Percentiles rank a stretch among this genome's conserved stretches.
Evolutionary conservation across 2,113 vertebrate genomes (phyloP).

Genomic region (Pungitius pungitius): DNA sequence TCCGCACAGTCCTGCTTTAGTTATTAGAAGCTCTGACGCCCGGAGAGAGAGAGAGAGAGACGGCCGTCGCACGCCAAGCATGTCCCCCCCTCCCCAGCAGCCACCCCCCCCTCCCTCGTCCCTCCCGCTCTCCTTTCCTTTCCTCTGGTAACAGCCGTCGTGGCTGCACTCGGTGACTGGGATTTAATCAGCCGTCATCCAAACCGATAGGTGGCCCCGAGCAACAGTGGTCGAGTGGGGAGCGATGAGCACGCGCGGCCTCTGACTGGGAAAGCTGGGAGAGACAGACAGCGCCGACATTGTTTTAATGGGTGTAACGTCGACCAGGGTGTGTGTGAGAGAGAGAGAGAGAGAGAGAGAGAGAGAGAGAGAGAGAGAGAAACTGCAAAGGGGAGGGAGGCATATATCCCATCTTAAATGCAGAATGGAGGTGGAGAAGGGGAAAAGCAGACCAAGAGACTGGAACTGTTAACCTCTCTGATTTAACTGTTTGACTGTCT

Average conservation of each 20-base stretch:
- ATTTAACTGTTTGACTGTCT: conserved; percentile 41
- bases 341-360: not conserved
- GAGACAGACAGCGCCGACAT: conserved; percentile 69
- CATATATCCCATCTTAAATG: conserved; percentile 32
- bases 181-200: conserved; percentile 76
- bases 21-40: conserved; percentile 68
- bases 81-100: conserved; percentile 32
- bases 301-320: conserved; percentile 67
- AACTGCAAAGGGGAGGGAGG: conserved; percentile 28
- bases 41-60: conserved; percentile 62
- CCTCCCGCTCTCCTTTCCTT: conserved; percentile 43
- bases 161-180: conserved; percentile 63
- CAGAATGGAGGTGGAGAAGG: conserved; percentile 36
- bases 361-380: not conserved
- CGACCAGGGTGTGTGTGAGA: conserved; percentile 3
- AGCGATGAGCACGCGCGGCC: conserved; percentile 66
- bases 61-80: conserved; percentile 45
- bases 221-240: conserved; percentile 58
- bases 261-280: conserved; percentile 69
- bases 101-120: conserved; percentile 15
- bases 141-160: conserved; percentile 49
- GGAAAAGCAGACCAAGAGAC: conserved; percentile 43
- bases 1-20: conserved; percentile 37
- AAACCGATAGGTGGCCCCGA: conserved; percentile 64
- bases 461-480: conserved; percentile 31